Base-by-base conservation (phyloP, 1,140 invertebrate genomes). In the Cyphomyrmex costatus region DNA sequence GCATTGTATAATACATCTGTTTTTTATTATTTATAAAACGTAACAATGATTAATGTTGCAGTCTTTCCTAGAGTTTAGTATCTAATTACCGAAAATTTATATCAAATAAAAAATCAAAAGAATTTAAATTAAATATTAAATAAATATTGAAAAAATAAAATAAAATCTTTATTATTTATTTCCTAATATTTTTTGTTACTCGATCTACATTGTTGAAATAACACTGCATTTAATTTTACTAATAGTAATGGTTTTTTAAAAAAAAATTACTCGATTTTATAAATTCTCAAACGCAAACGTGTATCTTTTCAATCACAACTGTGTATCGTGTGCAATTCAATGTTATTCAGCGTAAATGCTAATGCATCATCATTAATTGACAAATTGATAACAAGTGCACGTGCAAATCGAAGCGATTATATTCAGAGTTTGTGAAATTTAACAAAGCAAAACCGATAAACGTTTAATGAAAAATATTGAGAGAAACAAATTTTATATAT, bases 341-440 rank as follows among this genome's bases (percentile, higher is more conserved):
- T 12, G n/a, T 51, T 53, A 30, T 33, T 51, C 19, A 12, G 36
- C 10, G 19, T n/a, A 73, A 53, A 73, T 73, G 46, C 16, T 51
- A 51, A 71, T 71, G 46, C 27, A 33, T 51, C 10, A 53, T 30
- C 27, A 66, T 66, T 42, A 73, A 73, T 30, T 73, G 19, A 30
- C 24, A 73, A 27, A 73, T 51, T 51, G 21, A 27, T 71, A 51
- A 71, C 42, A 49, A 76, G 61, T 76, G 21, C n/a, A 58, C 3
- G 53, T 42, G 33, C 21, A 61, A 58, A 24, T 61, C 10, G 36
- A 63, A 63, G 24, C 21, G 24, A 61, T 77, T 77, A 27, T 77
- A 27, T 63, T 77, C 36, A 77, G 33, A 12, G 4, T 76, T n/a
- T 77, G 21, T 77, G 42, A 61, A 61, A 61, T 77, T 42, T 61